A percentile compares a stretch with the other conserved stretches of the same genome.
Conservation (phyloP, 2,797 vertebrate species). For the Coranthus polyacanthus region DNA sequence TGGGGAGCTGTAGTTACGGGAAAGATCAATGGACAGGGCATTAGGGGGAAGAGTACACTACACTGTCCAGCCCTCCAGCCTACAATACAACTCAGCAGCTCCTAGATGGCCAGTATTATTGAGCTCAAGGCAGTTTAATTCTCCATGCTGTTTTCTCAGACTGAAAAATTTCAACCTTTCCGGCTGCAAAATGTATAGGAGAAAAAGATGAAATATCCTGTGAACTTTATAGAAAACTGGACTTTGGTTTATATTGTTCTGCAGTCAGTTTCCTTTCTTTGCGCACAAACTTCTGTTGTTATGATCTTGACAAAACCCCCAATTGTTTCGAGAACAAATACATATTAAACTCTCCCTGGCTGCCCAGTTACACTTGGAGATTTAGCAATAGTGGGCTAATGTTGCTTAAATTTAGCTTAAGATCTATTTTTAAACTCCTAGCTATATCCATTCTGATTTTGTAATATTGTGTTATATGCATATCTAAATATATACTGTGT, state of each 20-base stretch:
- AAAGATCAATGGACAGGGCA: constrained; percentile 99
- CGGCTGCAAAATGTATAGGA: constrained; percentile 51
- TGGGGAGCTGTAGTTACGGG: constrained; percentile 99
- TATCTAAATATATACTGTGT: too few species aligned
- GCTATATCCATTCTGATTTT: neutral
- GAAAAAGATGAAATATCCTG: constrained; percentile 46
- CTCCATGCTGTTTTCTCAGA: constrained; percentile 66
- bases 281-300: constrained; percentile 16
- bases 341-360: constrained; percentile 48
- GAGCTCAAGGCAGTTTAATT: constrained; percentile 80
- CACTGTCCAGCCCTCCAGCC: constrained; percentile 93
- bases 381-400: too few species aligned
- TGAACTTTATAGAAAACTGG: constrained; percentile 45
- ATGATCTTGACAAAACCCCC: constrained; percentile 63
- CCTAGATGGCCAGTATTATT: constrained; percentile 78
- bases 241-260: constrained; percentile 33
- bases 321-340: constrained; percentile 65
- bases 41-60: constrained; percentile 92
- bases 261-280: constrained; percentile 2
- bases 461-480: neutral
- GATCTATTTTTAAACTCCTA: neutral
- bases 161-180: constrained; percentile 63
- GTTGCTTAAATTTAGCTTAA: constrained; percentile 9
- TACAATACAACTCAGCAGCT: constrained; percentile 82
- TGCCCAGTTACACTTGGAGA: constrained; percentile 1